phyloP scores from a whole-genome alignment of 2,888 invertebrate genomes.

The Trissoscelio sp. region DNA sequence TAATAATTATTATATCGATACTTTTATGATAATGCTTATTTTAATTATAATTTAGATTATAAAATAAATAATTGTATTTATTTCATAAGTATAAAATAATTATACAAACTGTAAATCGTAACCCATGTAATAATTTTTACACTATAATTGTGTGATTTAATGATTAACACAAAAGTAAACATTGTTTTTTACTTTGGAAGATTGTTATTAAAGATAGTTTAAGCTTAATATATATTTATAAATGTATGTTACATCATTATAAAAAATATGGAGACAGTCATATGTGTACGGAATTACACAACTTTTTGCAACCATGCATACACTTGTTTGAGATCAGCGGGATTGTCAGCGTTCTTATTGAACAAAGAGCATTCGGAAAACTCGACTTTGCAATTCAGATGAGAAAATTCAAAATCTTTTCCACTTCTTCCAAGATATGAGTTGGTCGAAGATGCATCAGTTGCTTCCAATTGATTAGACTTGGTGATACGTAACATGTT shows the following conservation, averaged over 20 bases:
- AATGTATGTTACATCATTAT: slow-evolving; percentile 30
- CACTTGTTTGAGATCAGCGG: slow-evolving; percentile 87
- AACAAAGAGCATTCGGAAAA: slow-evolving; percentile 88
- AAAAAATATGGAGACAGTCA: slow-evolving; percentile 32
- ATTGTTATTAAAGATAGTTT: neutral
- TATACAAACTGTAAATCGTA: no score
- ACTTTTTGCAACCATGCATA: slow-evolving; percentile 89
- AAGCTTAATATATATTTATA: slow-evolving; percentile 12
- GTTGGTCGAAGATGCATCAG: slow-evolving; percentile 87
- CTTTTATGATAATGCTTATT: neutral
- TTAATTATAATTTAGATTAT: neutral
- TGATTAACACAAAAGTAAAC: no score
- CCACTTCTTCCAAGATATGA: slow-evolving; percentile 89
- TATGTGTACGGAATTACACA: slow-evolving; percentile 14
- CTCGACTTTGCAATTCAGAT: slow-evolving; percentile 88
- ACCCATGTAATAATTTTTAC: no score
- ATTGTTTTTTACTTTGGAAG: neutral
- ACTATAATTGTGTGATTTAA: no score
- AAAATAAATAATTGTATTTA: no score
- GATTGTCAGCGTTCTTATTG: slow-evolving; percentile 85
- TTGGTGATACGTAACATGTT: slow-evolving; percentile 94
- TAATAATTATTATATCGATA: neutral
- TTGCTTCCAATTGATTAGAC: slow-evolving; percentile 91
- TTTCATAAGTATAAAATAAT: no score
- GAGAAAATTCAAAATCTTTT: slow-evolving; percentile 93